These are phyloP conservation scores for Clepsis dumicolana DNA, from an alignment of 2,888 invertebrate genomes.

Conservation along the genomic window DNA sequence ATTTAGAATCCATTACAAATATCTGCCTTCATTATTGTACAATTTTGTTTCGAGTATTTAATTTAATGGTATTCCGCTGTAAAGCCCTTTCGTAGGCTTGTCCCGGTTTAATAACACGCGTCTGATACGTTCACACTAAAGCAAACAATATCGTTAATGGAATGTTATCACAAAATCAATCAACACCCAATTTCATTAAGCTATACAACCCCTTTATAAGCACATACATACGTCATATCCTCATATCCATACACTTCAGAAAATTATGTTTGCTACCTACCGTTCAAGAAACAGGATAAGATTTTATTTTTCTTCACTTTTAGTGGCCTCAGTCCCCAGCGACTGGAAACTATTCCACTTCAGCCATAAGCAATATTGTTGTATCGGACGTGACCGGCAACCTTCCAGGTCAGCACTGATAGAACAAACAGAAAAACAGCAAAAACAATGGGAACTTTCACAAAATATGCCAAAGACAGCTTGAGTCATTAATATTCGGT, in stretches of 20 bases:
- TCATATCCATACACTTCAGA: constrained; percentile 8
- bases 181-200: constrained; percentile 25
- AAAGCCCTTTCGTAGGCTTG: not conserved
- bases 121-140: constrained; percentile 8
- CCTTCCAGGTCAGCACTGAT: not conserved
- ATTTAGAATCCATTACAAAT: too few species aligned
- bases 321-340: not conserved
- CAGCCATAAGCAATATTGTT: constrained; percentile 22
- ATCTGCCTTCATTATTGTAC: not conserved
- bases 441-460: constrained; percentile 42
- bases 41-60: constrained; percentile 4
- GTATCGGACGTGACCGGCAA: constrained; percentile 19
- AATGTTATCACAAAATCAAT: constrained; percentile 28
- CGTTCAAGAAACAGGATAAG: constrained; percentile 4
- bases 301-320: constrained; percentile 12
- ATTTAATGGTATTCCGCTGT: not conserved
- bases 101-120: not conserved
- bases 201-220: constrained; percentile 3
- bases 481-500: constrained; percentile 67
- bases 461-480: constrained; percentile 62
- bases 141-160: constrained; percentile 16
- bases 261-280: constrained; percentile 33
- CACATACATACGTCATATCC: not conserved
- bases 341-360: constrained; percentile 23
- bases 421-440: not conserved